Conservation (phyloP, 2,113 vertebrate genomes). For the Equus przewalskii region DNA sequence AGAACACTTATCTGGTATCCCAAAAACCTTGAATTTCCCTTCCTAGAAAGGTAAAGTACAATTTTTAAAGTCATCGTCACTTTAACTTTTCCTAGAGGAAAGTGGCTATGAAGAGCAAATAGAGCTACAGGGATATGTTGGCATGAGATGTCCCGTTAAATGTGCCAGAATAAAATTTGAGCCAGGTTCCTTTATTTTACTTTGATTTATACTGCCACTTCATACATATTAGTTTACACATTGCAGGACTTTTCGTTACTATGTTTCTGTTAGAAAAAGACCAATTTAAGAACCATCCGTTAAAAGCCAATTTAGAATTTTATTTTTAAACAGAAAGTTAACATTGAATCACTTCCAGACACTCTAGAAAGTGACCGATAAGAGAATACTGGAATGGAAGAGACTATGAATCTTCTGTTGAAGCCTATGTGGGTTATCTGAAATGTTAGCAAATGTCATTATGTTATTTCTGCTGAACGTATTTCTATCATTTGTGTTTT, state of each 20-base stretch:
- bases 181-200: background rate
- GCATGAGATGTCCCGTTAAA: background rate
- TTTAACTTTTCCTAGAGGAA: background rate
- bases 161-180: background rate
- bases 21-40: background rate
- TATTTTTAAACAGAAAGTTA: background rate
- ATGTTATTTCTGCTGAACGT: background rate
- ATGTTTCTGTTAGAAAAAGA: conserved; percentile 15
- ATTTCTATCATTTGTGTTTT: background rate
- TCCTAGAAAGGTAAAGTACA: background rate
- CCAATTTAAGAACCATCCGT: background rate
- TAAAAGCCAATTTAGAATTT: background rate
- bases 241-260: background rate
- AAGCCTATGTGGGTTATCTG: background rate
- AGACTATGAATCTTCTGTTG: background rate
- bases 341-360: background rate
- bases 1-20: background rate
- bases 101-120: background rate
- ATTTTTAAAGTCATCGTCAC: background rate
- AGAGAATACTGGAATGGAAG: background rate
- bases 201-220: background rate
- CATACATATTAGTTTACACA: background rate
- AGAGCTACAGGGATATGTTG: background rate
- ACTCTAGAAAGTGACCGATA: background rate
- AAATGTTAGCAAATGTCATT: background rate